Evolutionary conservation across 2,797 vertebrate genomes (phyloP), one percentile per base, ranked within the genome.

Genomic region (Gallinago solitaria): DNA sequence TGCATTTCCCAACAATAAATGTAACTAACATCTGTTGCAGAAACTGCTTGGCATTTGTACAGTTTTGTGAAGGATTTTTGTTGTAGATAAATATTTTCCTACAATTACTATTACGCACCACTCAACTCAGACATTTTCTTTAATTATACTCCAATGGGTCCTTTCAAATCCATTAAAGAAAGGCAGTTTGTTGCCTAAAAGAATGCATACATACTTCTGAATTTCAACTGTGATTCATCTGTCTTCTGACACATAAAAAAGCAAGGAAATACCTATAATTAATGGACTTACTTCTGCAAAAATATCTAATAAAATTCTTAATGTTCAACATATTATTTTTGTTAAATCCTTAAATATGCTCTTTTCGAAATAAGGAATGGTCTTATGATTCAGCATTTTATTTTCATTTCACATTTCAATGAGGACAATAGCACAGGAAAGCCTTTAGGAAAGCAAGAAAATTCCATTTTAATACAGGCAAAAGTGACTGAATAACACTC

Each of bases 11-110:
- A 90, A 91, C 48, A 92, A 92, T 90, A 95, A 95, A 92, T 95
- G 91, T 32, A 95, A 94, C 77, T 95, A 97, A 98, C 97, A 98
- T 97, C 97, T 98, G 97, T 61, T 97, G 69, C 68, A 97, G 92
- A 96, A 97, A 96, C 45, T 95, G 76, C 54, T 96, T 98, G 96
- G 97, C 96, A 96, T 57, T 94, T 83, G n/a, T 63, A 93, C 43
- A 96, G 87, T 90, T 96, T 89, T 47, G 43, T 73, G 96, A 97
- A 96, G 57, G 88, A 86, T 94, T 89, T 97, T 41, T 89, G 73
- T 77, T 93, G 45, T 59, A 92, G 80, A 95, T 77, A 96, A 97
- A 88, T 82, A 90, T 94, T 96, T 95, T 95, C 89, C 84, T 92
- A 93, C 33, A 67, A 87, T 95, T 97, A 37, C 56, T 91, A 91